phyloP scores from a whole-genome alignment of 2,888 invertebrate species.

The Teleogryllus oceanicus region DNA sequence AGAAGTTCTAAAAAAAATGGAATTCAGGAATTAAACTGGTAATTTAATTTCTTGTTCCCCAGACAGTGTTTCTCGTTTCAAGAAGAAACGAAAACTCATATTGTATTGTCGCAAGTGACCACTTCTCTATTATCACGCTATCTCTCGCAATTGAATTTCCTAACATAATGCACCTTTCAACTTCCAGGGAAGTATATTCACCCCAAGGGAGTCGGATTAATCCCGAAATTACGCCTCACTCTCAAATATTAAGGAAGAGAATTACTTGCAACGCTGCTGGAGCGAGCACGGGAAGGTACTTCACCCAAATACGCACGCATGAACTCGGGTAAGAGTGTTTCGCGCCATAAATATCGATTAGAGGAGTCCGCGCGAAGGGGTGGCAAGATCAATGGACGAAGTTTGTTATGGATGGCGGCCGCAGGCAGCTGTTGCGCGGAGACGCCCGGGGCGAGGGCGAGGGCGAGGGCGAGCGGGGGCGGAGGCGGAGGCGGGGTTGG shows the following conservation, averaged over 20 bases:
- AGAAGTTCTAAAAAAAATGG: too few relatives aligned
- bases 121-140: too few relatives aligned
- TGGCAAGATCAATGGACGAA: constrained; percentile 18
- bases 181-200: neutral
- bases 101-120: too few relatives aligned
- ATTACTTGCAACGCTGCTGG: neutral
- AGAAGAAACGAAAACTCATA: too few relatives aligned
- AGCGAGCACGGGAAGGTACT: neutral
- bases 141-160: too few relatives aligned
- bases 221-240: constrained; percentile 6
- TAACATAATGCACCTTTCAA: too few relatives aligned
- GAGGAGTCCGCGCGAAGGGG: neutral
- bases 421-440: constrained; percentile 1
- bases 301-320: constrained; percentile 18
- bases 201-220: neutral
- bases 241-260: constrained; percentile 9
- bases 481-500: neutral
- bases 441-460: neutral
- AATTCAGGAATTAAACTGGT: too few relatives aligned
- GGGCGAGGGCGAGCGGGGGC: neutral
- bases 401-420: constrained; percentile 18
- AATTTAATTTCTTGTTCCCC: too few relatives aligned
- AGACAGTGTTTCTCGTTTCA: too few relatives aligned
- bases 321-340: constrained; percentile 7
- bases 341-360: constrained; percentile 18